phyloP scores from a whole-genome alignment of 2,797 vertebrate genomes.

The Rachycentron canadum region DNA sequence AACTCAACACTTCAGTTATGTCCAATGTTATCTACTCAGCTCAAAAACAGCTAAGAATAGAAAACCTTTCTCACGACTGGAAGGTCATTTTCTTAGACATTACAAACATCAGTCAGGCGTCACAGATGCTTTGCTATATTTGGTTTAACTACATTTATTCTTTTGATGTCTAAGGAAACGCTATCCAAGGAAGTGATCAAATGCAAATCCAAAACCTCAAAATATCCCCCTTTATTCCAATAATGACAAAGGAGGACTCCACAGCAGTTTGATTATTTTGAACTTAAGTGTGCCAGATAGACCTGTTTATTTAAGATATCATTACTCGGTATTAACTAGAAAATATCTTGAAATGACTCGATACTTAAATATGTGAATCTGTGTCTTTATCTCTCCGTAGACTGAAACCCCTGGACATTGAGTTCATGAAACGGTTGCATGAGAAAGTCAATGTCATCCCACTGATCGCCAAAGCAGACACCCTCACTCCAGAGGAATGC shows the following conservation, averaged over 20 bases:
- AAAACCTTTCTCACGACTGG: constrained; percentile 33
- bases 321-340: background rate
- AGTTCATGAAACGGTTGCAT: constrained; percentile 99
- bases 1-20: background rate
- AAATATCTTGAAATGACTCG: background rate
- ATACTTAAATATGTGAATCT: background rate
- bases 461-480: constrained; percentile 99
- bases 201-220: constrained; percentile 1
- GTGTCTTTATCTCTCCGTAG: constrained; percentile 77
- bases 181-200: constrained; percentile 7
- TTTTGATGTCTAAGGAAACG: background rate
- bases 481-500: constrained; percentile 98
- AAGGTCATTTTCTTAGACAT: constrained; percentile 41
- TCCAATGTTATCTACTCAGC: constrained; percentile 20
- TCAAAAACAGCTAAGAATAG: constrained; percentile 34
- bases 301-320: background rate
- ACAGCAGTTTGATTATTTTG: background rate
- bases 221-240: constrained; percentile 2
- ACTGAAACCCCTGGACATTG: constrained; percentile 98
- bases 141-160: constrained; percentile 29
- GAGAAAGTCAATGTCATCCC: constrained; percentile 99
- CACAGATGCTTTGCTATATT: constrained; percentile 46
- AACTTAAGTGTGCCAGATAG: background rate
- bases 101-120: constrained; percentile 15
- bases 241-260: background rate